A percentile compares a stretch with the other conserved stretches of the same genome.
These are phyloP conservation scores for Peribatodes rhomboidaria DNA, from an alignment of 2,888 invertebrate genomes.

Conservation along the genomic window DNA sequence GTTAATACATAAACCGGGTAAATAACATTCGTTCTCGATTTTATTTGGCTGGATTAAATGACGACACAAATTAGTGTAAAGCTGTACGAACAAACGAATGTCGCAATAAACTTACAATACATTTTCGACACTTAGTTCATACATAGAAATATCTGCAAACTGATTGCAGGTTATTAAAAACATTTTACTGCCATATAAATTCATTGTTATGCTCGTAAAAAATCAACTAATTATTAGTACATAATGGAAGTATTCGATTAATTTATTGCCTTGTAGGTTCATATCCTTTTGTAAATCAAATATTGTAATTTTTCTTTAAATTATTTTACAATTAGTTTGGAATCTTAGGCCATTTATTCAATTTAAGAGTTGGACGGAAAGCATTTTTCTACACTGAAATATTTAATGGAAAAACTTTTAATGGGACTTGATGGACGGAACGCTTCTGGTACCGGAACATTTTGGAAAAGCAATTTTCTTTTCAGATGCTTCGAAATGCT, in stretches of 20 bases:
- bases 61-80: conserved; percentile 12
- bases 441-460: conserved; percentile 67
- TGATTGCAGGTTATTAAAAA: too few relatives aligned
- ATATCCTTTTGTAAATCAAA: too few relatives aligned
- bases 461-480: conserved; percentile 53
- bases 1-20: conserved; percentile 11
- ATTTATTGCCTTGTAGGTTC: too few relatives aligned
- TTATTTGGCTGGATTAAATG: conserved; percentile 8
- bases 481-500: conserved; percentile 28
- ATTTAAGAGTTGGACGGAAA: conserved; percentile 70
- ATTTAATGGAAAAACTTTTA: conserved; percentile 84
- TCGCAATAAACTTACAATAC: not conserved
- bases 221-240: too few relatives aligned
- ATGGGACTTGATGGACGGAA: conserved; percentile 80
- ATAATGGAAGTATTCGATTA: too few relatives aligned
- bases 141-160: not conserved
- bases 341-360: conserved; percentile 59
- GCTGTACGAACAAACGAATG: conserved; percentile 5
- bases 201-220: too few relatives aligned
- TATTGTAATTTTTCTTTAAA: conserved; percentile 38
- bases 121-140: not conserved
- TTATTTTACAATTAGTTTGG: conserved; percentile 64
- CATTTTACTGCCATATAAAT: too few relatives aligned
- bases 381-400: conserved; percentile 75
- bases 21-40: conserved; percentile 13